Evolutionary conservation across 2,113 vertebrate species (phyloP).

Genomic region (Pollimyrus isidori): DNA sequence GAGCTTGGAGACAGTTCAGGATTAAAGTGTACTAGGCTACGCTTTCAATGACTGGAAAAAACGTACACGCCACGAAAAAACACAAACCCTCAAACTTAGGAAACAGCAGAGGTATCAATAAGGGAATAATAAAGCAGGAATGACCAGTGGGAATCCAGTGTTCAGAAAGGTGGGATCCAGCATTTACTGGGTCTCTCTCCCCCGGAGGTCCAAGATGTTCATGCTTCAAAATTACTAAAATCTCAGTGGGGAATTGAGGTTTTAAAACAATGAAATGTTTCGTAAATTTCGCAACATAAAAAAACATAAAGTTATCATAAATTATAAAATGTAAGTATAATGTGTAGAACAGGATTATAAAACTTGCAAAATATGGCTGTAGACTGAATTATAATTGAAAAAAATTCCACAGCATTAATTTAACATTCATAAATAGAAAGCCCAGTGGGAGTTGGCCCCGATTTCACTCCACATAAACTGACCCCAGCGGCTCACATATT

Average conservation of each 20-base stretch:
- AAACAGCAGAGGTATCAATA: neutral
- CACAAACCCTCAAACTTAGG: neutral
- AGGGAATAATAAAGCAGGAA: neutral
- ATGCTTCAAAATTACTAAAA: neutral
- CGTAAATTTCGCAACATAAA: neutral
- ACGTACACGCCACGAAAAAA: neutral
- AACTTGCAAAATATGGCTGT: neutral
- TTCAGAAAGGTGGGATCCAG: neutral
- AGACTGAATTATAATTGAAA: neutral
- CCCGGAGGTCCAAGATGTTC: neutral
- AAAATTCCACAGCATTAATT: neutral
- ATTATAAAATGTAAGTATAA: neutral
- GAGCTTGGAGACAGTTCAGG: neutral
- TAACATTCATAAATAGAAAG: neutral
- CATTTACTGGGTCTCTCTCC: neutral
- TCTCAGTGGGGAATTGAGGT: neutral
- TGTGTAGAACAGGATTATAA: neutral
- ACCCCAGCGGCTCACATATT: neutral
- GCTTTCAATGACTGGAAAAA: neutral
- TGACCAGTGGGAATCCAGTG: neutral
- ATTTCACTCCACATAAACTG: neutral
- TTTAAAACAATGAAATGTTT: neutral
- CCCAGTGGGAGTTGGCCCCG: neutral
- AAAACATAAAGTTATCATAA: neutral
- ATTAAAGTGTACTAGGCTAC: neutral